Conservation (phyloP, 2,113 vertebrate genomes). For the Ameiurus melas region DNA sequence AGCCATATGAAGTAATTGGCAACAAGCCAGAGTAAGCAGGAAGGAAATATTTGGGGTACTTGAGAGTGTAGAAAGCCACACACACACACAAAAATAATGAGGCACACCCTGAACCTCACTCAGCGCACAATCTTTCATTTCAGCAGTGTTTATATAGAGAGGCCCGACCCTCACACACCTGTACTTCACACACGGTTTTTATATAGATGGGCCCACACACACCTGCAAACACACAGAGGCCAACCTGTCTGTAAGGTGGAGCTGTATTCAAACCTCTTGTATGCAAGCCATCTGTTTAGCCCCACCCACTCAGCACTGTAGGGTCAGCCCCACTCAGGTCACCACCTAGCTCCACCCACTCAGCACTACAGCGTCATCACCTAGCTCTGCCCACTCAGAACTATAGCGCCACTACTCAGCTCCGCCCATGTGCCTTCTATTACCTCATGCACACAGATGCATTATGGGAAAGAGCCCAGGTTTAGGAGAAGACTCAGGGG, state of each 20-base stretch:
- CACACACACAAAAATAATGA: background rate
- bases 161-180: no score
- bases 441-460: background rate
- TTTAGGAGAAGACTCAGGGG: background rate
- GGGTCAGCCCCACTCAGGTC: background rate
- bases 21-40: constrained; percentile 66
- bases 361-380: no score
- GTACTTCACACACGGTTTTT: background rate
- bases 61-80: constrained; percentile 53
- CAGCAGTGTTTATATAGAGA: background rate
- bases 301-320: background rate
- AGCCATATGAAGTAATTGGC: constrained; percentile 72
- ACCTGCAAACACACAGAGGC: constrained; percentile 13
- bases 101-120: background rate
- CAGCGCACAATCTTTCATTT: background rate
- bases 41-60: constrained; percentile 69
- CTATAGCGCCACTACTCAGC: background rate
- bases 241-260: background rate
- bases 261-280: background rate
- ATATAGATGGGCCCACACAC: constrained; percentile 1
- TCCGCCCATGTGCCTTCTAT: background rate
- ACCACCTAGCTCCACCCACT: no score
- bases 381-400: background rate
- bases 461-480: background rate
- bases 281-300: background rate